Base-by-base conservation (phyloP, 2,888 invertebrate species). In the Caenorhabditis japonica region DNA sequence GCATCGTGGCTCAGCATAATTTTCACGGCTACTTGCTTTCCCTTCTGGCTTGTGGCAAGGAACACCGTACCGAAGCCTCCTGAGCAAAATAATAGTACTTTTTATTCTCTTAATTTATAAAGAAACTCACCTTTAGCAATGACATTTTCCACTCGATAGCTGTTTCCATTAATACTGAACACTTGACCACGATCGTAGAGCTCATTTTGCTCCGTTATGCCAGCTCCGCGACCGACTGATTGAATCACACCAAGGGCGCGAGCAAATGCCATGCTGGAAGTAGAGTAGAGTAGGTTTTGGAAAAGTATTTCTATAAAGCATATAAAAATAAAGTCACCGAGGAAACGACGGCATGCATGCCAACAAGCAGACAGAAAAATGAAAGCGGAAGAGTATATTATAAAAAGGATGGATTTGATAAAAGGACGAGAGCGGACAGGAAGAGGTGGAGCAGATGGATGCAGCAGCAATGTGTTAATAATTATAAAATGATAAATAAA, bases 211-310 rank as follows among this genome's bases (percentile, higher is more conserved):
- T 73, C 73, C 13, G 44, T 46, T 12, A 66, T 44, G n/a, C 66
- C 61, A 23, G 60, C 46, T 25, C 60, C 60, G 41, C 73, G 60
- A 17, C 73, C 49, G 39, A 73, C 73, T 49, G 73, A 73, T 73
- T 73, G 73, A 73, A 73, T 66, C 56, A 66, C 73, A 47, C 61
- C 73, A 60, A 73, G 55, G 49, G 73, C 73, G 39, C 66, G 66
- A 56, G 73, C 66, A 34, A 73, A 66, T n/a, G 73, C 73, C 73
- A 73, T 73, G 38, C 66, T 73, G 66, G 44, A 71, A 71, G 15
- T 8, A 15, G 39, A 25, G 19, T n/a, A n/a, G n/a, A n/a, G n/a
- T n/a, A n/a, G n/a, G n/a, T n/a, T n/a, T n/a, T n/a, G n/a, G n/a
- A n/a, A n/a, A n/a, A 51, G 4, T 8, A 13, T 5, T 17, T 15